Conservation (phyloP, 2,113 vertebrate species). For the Gopherus flavomarginatus region DNA sequence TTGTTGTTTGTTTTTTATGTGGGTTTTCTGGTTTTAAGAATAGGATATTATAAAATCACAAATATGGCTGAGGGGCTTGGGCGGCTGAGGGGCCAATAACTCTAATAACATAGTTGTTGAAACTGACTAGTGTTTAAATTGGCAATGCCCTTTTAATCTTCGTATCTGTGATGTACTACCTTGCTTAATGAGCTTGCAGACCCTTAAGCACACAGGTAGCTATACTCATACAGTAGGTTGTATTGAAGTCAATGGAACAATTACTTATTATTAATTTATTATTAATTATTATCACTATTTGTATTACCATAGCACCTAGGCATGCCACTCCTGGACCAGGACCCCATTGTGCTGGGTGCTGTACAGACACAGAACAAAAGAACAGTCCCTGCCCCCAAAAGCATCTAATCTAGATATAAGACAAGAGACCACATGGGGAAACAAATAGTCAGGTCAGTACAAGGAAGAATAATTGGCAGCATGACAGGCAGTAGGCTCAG, state of each 20-base stretch:
- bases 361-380: not conserved
- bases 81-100: not conserved
- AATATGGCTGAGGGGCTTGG: not conserved
- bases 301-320: accelerated
- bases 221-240: not conserved
- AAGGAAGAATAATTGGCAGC: accelerated
- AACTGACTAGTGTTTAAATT: not conserved
- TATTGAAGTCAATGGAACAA: not conserved
- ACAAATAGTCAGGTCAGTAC: not conserved
- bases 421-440: not conserved
- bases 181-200: not conserved
- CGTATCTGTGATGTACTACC: not conserved
- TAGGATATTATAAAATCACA: not conserved
- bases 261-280: not conserved
- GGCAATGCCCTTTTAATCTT: not conserved
- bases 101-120: not conserved
- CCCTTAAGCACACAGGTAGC: not conserved
- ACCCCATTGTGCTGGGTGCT: accelerated
- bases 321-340: not conserved
- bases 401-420: not conserved
- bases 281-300: not conserved
- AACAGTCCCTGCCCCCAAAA: not conserved
- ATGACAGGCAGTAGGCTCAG: not conserved
- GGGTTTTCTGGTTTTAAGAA: not conserved
- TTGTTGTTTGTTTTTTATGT: not conserved